These are phyloP conservation scores for Ditylenchus dipsaci DNA, from an alignment of 1,140 invertebrate species.

Conservation along the genomic window DNA sequence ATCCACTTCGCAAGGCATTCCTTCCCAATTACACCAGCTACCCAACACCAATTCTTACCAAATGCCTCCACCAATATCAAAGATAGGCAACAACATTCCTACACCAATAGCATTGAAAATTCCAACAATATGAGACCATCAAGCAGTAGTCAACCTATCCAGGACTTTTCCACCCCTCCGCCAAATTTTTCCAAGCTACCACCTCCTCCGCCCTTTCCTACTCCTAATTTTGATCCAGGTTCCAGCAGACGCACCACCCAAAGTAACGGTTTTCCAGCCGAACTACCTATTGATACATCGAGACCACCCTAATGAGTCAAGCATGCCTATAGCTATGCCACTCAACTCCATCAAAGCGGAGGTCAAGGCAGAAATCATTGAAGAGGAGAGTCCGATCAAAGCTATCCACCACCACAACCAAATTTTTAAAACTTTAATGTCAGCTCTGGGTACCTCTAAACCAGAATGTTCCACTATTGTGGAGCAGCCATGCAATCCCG, in stretches of 20 bases:
- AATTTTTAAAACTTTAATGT: not conserved
- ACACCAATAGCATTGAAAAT: not conserved
- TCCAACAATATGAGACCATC: not conserved
- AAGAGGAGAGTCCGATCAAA: not conserved
- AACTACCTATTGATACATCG: not conserved
- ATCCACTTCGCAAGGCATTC: not conserved
- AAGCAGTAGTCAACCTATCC: not conserved
- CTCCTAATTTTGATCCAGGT: too few species aligned
- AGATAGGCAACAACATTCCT: not conserved
- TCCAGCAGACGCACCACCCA: not conserved
- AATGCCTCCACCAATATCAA: not conserved
- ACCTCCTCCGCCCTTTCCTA: not conserved
- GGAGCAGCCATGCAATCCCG: too few species aligned
- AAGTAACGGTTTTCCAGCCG: not conserved
- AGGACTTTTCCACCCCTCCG: not conserved
- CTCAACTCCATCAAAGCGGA: not conserved
- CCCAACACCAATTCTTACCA: not conserved
- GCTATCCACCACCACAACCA: not conserved
- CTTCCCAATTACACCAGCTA: not conserved
- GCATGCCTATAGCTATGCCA: not conserved
- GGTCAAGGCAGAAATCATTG: not conserved
- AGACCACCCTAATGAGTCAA: not conserved
- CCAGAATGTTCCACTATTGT: too few species aligned
- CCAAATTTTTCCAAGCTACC: not conserved
- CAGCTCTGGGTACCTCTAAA: not conserved